phyloP scores from a whole-genome alignment of 2,888 invertebrate species.

The Drosophila greeni region DNA sequence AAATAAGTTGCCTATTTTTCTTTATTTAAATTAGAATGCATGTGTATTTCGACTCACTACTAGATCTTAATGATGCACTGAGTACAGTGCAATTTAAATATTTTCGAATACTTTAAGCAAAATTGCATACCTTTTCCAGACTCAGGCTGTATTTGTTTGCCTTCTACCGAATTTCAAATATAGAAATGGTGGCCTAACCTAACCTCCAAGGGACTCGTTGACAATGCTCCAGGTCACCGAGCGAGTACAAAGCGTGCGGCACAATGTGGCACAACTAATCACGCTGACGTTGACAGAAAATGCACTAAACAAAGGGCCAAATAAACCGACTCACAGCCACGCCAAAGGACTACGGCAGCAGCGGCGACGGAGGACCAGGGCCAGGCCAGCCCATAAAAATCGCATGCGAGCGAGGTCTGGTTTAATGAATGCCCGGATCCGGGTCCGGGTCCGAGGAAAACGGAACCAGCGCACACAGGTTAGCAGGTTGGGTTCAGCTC shows the following conservation, averaged over 20 bases:
- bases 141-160: not conserved
- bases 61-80: not conserved
- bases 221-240: conserved; percentile 36
- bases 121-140: not conserved
- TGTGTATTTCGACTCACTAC: too few relatives aligned
- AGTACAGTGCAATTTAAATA: not conserved
- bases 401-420: conserved; percentile 24
- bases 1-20: too few relatives aligned
- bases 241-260: conserved; percentile 29
- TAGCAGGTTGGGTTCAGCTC: conserved; percentile 32
- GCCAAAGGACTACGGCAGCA: conserved; percentile 17
- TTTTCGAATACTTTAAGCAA: not conserved
- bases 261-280: conserved; percentile 61
- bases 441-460: conserved; percentile 35
- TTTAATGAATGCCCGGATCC: conserved; percentile 9
- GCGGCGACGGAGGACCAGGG: not conserved
- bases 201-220: conserved; percentile 26
- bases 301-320: conserved; percentile 47
- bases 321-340: conserved; percentile 35
- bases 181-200: conserved; percentile 18
- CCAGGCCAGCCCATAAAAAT: conserved; percentile 24
- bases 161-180: not conserved
- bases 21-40: too few relatives aligned
- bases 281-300: conserved; percentile 66
- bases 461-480: conserved; percentile 27